These are phyloP conservation scores for Orthosia gracilis DNA, from an alignment of 2,888 invertebrate species.

Conservation along the genomic window DNA sequence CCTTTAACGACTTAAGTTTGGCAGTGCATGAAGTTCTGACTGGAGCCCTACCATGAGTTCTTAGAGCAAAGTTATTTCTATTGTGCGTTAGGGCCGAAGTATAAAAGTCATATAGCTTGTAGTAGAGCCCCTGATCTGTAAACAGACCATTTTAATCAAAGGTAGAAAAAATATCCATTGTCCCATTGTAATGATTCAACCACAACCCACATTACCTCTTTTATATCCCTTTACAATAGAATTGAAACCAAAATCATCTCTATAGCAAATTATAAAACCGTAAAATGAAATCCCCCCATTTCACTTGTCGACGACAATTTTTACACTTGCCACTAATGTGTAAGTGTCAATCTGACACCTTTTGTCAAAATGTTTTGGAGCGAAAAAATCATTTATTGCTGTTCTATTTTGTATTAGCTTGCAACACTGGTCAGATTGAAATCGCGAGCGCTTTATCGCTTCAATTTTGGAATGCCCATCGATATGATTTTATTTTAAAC, in stretches of 20 bases:
- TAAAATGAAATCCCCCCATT: constrained; percentile 70
- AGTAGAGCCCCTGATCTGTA: not conserved
- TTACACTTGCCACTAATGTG: constrained; percentile 82
- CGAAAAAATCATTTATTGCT: constrained; percentile 83
- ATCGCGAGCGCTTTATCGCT: constrained; percentile 69
- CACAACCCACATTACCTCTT: constrained; percentile 23
- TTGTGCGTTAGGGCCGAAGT: no score
- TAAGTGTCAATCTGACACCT: constrained; percentile 83
- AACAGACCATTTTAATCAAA: not conserved
- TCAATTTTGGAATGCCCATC: not conserved
- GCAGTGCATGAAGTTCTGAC: not conserved
- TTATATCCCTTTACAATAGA: constrained; percentile 39
- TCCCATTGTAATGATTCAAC: not conserved
- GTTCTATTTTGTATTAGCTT: constrained; percentile 68
- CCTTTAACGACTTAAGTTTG: no score
- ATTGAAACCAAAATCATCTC: constrained; percentile 53
- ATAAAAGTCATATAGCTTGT: no score
- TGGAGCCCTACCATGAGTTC: no score
- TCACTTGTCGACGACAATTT: constrained; percentile 72
- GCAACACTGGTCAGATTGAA: constrained; percentile 43
- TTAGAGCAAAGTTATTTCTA: no score
- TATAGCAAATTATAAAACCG: constrained; percentile 63
- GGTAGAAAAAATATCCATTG: not conserved
- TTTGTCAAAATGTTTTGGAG: constrained; percentile 83
- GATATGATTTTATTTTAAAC: not conserved